Conservation (phyloP, 2,888 invertebrate species). For the Trachelus iudaicus region DNA sequence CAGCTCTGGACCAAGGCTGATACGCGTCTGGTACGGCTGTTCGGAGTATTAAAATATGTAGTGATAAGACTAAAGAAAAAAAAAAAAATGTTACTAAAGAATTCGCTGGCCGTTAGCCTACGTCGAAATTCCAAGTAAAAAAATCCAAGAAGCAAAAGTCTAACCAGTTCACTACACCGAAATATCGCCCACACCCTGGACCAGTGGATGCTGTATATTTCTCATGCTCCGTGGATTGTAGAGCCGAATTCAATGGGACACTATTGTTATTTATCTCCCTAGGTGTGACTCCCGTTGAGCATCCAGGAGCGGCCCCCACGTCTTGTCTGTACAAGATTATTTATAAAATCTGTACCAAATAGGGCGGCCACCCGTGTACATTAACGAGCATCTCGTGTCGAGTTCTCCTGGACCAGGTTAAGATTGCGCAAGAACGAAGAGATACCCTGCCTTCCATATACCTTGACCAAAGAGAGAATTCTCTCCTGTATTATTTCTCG, state of each 20-base stretch:
- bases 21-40: neutral
- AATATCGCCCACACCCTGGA: constrained; percentile 28
- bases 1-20: neutral
- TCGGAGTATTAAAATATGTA: constrained; percentile 8
- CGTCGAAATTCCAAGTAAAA: constrained; percentile 1
- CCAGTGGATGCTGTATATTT: constrained; percentile 9
- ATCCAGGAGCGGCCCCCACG: constrained; percentile 32
- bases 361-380: constrained; percentile 33
- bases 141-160: neutral
- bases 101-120: constrained; percentile 28
- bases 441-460: neutral
- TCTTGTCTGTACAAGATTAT: constrained; percentile 32
- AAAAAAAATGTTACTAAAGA: constrained; percentile 18
- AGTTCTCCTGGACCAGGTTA: neutral
- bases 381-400: constrained; percentile 27
- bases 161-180: neutral
- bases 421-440: neutral
- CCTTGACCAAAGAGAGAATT: neutral
- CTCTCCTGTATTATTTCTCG: neutral
- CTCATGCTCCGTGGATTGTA: constrained; percentile 1
- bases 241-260: constrained; percentile 44
- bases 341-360: constrained; percentile 40
- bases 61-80: neutral
- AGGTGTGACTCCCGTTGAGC: constrained; percentile 39
- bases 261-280: constrained; percentile 47